A percentile compares a stretch with the other conserved stretches of the same genome.
Evolutionary conservation across 37 sponge, comb jelly and placozoan species (phyloP).

Genomic region (Haliclona indistincta): DNA sequence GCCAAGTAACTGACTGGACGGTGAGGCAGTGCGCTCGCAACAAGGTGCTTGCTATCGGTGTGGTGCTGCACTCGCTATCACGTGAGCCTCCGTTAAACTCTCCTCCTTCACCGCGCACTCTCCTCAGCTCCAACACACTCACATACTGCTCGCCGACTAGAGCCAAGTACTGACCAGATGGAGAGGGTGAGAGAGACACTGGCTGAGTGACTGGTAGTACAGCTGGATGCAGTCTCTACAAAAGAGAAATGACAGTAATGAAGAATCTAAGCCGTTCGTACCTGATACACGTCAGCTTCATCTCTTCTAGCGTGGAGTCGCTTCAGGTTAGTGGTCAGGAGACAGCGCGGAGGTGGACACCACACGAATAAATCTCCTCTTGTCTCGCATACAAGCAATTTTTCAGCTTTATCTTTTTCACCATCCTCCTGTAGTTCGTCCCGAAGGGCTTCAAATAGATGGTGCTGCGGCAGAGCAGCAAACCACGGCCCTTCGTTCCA

Average conservation of each 20-base stretch:
- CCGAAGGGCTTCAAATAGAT: conserved; percentile 28
- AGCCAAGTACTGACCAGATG: conserved; percentile 22
- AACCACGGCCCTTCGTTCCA: conserved; percentile 12
- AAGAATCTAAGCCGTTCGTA: not conserved
- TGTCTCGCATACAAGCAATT: conserved; percentile 36
- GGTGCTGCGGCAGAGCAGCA: conserved; percentile 5
- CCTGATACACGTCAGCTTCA: conserved; percentile 16
- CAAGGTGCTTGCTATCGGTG: not conserved
- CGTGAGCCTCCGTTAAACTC: conserved; percentile 55
- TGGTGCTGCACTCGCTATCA: conserved; percentile 25
- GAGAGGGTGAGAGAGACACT: not conserved
- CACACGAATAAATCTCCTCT: conserved; percentile 68
- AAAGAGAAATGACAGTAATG: not conserved
- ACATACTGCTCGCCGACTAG: conserved; percentile 23
- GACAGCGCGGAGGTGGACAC: conserved; percentile 10
- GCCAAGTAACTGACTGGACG: conserved; percentile 42
- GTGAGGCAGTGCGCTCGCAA: conserved; percentile 7
- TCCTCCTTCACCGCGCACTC: conserved; percentile 35
- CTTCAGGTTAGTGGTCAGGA: conserved; percentile 63
- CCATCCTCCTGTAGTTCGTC: not conserved
- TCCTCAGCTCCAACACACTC: conserved; percentile 22
- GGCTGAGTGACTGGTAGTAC: conserved; percentile 2
- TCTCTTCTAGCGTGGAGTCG: conserved; percentile 14
- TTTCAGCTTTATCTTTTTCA: not conserved
- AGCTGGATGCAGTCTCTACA: not conserved